Evolutionary conservation across 2,113 vertebrate species (phyloP).

Genomic region (Mustela nigripes): DNA sequence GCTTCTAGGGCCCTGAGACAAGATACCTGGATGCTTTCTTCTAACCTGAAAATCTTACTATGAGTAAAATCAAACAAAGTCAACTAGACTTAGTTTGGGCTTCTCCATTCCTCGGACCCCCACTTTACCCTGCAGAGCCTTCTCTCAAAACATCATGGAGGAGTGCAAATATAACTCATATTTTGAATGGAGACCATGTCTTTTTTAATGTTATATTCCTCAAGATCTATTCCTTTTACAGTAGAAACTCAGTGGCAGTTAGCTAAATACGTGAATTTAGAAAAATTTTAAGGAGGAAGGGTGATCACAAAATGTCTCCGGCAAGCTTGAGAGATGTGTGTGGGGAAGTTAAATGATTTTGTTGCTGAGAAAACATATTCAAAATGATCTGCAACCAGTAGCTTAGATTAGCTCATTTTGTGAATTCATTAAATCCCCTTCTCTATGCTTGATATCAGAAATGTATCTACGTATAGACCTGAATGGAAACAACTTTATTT

Average conservation of each 20-base stretch:
- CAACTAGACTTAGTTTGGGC: fast-evolving
- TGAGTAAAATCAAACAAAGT: background rate
- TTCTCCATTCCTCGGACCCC: background rate
- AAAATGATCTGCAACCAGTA: background rate
- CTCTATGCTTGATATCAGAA: background rate
- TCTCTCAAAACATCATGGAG: background rate
- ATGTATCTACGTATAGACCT: background rate
- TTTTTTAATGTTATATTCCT: background rate
- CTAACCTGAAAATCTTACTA: background rate
- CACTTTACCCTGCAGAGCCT: background rate
- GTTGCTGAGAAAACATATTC: background rate
- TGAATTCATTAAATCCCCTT: background rate
- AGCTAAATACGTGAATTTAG: background rate
- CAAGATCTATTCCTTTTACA: background rate
- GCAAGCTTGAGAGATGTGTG: background rate
- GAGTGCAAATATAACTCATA: background rate
- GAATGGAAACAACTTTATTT: background rate
- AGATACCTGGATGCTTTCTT: too few species aligned
- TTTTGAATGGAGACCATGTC: background rate
- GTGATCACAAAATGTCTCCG: background rate
- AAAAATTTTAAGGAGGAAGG: background rate
- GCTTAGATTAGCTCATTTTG: background rate
- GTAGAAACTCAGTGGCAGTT: background rate
- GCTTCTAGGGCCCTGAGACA: background rate
- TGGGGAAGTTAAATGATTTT: background rate